Evolutionary conservation across 2,888 invertebrate species (phyloP).

Genomic region (Yponomeuta plumbellus): DNA sequence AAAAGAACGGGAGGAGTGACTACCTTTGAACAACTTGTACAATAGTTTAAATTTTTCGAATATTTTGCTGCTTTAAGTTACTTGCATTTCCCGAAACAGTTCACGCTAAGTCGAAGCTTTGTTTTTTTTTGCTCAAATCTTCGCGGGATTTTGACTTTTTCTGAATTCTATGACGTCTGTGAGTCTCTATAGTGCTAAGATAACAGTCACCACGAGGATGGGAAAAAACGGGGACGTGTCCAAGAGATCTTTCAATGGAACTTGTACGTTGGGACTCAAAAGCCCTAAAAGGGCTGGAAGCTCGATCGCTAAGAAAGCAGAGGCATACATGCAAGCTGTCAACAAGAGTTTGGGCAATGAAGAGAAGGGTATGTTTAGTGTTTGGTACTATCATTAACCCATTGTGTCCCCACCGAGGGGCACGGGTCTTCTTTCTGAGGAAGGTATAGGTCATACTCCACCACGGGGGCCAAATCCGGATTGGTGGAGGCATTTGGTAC

Average conservation of each 20-base stretch:
- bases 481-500: no score
- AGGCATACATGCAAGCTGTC: slow-evolving; percentile 60
- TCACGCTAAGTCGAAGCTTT: background rate
- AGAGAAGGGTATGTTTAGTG: slow-evolving; percentile 32
- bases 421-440: no score
- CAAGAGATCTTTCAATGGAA: slow-evolving; percentile 50
- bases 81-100: no score
- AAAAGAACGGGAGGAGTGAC: background rate
- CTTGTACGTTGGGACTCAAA: slow-evolving; percentile 45
- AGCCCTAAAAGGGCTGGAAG: slow-evolving; percentile 37
- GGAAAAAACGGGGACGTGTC: slow-evolving; percentile 46
- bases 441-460: no score
- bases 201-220: slow-evolving; percentile 50
- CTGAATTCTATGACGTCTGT: background rate
- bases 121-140: background rate
- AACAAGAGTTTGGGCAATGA: slow-evolving; percentile 43
- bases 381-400: no score
- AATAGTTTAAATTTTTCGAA: background rate
- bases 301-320: slow-evolving; percentile 54
- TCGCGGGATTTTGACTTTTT: background rate
- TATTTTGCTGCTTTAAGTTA: no score
- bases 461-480: no score
- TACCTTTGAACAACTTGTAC: background rate
- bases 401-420: no score
- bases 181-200: slow-evolving; percentile 36